Base-by-base conservation (phyloP, 2,797 vertebrate species). In the Sciurus vulgaris region DNA sequence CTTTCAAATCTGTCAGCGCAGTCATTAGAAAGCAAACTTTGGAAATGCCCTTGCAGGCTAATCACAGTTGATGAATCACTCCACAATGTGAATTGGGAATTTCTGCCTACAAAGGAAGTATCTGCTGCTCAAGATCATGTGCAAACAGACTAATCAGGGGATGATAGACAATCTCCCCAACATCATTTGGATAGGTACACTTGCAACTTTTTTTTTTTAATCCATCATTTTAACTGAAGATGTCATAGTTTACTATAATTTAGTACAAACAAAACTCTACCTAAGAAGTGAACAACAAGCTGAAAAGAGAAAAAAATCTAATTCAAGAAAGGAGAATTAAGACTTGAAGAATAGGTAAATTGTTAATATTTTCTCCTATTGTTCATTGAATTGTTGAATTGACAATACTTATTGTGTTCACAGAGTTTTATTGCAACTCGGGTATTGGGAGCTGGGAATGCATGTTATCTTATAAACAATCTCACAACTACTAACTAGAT, bases 321-420 rank as follows among this genome's bases (percentile, higher is more conserved):
- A 67, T 86, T 82, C 18, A 70, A 65, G 90, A 92, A 96, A 91
- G 38, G 47, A 77, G 65, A 96, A 63, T 35, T 17, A 86, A 85
- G 59, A 67, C 10, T 26, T 56, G 65, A 93, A 89, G 67, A 92
- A 86, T 65, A 91, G 76, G 78, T 83, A 59, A 88, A 91, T 85
- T 95, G 82, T 92, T 92, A 94, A 86, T 81, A 93, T 95, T 95
- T 93, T 94, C 28, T 69, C 26, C 61, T 72, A 91, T 91, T 97
- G 93, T 97, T 95, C 67, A 63, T 14, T 93, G 93, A 97, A 79
- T 86, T 84, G 54, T 83, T 51, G 11, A n/a, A n/a, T 85, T 61
- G 69, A 96, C 96, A 97, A 97, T 97, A 72, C 89, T 81, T 86
- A 96, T 89, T 97, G 86, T 97, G 76, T 81, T 79, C 86, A 72